Conservation (phyloP, 1,140 invertebrate genomes). For the Brachionus asplanchnoidis region DNA sequence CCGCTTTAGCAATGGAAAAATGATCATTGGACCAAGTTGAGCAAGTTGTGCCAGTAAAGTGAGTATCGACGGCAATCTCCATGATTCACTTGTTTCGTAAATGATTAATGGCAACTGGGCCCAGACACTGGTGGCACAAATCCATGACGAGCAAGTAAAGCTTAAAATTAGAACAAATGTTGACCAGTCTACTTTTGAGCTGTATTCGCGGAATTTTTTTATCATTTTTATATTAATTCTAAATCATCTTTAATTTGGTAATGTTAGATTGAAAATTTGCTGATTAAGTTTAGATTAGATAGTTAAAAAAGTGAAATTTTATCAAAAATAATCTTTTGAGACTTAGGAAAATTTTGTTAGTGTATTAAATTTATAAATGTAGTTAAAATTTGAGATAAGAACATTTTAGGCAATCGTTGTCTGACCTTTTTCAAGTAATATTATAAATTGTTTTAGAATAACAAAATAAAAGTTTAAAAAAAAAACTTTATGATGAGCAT, state of each 20-base stretch:
- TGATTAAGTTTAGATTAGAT: neutral
- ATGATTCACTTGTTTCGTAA: slow-evolving; percentile 55
- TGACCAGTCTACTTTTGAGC: slow-evolving; percentile 4
- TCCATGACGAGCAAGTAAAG: slow-evolving; percentile 12
- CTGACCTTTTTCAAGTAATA: neutral
- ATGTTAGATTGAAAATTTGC: neutral
- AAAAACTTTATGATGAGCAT: no score
- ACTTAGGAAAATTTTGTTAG: neutral
- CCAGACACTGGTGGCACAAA: neutral
- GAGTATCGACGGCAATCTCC: slow-evolving; percentile 78
- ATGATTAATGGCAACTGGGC: slow-evolving; percentile 21
- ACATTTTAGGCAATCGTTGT: neutral
- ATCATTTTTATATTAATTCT: neutral
- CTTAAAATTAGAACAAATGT: slow-evolving; percentile 2
- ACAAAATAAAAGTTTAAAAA: neutral
- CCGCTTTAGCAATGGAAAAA: neutral
- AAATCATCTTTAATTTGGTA: neutral
- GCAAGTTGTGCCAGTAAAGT: slow-evolving; percentile 74
- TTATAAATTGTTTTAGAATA: neutral
- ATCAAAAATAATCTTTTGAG: neutral
- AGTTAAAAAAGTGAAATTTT: neutral
- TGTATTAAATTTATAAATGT: neutral
- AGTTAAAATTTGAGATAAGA: neutral
- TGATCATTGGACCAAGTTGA: slow-evolving; percentile 71
- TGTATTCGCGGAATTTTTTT: neutral